Evolutionary conservation across 2,797 vertebrate genomes (phyloP).

Genomic region (Leuciscus waleckii): DNA sequence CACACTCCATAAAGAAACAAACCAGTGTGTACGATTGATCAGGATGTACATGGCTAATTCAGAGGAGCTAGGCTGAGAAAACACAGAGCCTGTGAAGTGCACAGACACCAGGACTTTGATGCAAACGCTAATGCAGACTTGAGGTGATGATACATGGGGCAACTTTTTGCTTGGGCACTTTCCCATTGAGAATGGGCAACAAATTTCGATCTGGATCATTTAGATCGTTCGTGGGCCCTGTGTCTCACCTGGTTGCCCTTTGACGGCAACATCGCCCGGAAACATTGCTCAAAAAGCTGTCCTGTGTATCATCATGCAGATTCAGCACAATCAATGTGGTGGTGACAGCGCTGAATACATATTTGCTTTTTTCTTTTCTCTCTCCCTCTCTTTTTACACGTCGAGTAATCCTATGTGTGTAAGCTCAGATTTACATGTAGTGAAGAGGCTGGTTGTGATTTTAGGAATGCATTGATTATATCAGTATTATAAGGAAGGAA

Average conservation of each 20-base stretch:
- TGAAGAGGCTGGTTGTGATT: constrained; percentile 64
- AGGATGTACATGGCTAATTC: constrained; percentile 58
- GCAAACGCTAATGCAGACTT: constrained; percentile 58
- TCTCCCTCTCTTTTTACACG: constrained; percentile 25
- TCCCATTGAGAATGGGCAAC: too few relatives aligned
- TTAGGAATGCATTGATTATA: constrained; percentile 66
- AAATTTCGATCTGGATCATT: too few relatives aligned
- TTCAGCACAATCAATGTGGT: constrained; percentile 64
- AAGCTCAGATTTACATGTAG: constrained; percentile 64
- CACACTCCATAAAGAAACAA: constrained; percentile 25
- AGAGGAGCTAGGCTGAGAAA: constrained; percentile 63
- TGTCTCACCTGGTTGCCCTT: too few relatives aligned
- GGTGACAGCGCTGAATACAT: neutral
- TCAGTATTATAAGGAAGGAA: neutral
- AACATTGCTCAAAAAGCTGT: too few relatives aligned
- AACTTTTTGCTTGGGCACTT: too few relatives aligned
- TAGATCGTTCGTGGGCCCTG: too few relatives aligned
- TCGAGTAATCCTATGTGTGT: constrained; percentile 48
- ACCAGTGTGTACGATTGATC: constrained; percentile 54
- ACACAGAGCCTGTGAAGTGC: constrained; percentile 39
- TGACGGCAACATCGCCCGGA: too few relatives aligned
- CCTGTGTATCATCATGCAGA: constrained; percentile 20
- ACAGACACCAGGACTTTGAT: constrained; percentile 34
- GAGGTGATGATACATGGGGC: too few relatives aligned
- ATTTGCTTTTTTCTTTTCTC: constrained; percentile 16